Percentiles rank a stretch among this genome's conserved stretches.
Evolutionary conservation across 2,797 vertebrate species (phyloP).

Genomic region (Dipus sagitta): DNA sequence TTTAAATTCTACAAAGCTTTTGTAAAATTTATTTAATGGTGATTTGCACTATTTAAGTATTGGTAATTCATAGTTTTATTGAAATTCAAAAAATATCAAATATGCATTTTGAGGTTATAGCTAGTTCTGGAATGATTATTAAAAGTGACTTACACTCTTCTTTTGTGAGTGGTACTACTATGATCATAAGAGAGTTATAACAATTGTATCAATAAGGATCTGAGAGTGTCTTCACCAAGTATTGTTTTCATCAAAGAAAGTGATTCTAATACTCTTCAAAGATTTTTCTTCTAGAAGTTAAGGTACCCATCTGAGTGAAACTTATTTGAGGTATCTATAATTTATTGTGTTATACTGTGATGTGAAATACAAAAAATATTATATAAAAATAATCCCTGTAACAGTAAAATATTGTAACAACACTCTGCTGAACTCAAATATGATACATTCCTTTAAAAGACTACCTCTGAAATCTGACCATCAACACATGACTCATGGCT

Average conservation of each 20-base stretch:
- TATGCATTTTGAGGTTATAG: background rate
- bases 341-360: background rate
- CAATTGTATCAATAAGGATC: background rate
- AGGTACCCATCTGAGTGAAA: background rate
- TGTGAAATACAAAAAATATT: background rate
- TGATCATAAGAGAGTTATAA: background rate
- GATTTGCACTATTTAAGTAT: conserved; percentile 46
- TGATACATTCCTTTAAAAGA: background rate
- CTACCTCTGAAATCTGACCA: background rate
- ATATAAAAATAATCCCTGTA: background rate
- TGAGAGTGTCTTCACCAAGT: background rate
- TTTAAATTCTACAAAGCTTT: conserved; percentile 22
- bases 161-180: background rate
- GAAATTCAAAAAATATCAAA: conserved; percentile 22
- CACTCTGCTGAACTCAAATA: background rate
- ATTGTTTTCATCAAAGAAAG: background rate
- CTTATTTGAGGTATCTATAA: background rate
- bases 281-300: background rate
- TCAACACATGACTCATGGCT: background rate
- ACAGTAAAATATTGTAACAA: background rate
- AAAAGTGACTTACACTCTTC: background rate
- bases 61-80: background rate
- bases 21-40: conserved; percentile 1
- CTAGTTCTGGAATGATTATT: background rate
- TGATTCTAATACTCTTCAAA: background rate